Conservation (phyloP, 2,113 vertebrate species). For the Ibidorhyncha struthersii region DNA sequence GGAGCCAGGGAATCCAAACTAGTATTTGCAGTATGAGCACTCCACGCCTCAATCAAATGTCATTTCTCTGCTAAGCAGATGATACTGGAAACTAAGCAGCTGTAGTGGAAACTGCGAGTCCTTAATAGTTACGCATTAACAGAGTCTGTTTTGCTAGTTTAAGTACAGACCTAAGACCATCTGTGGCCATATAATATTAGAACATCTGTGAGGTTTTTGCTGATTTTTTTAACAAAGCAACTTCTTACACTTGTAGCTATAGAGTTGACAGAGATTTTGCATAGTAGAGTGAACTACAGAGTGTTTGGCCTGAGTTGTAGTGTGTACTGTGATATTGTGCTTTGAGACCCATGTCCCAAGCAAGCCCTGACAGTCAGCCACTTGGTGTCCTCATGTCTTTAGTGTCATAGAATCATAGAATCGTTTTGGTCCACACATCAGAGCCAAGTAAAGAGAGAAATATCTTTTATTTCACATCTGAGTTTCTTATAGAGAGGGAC, state of each 20-base stretch:
- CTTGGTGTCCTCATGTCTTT: rapidly evolving
- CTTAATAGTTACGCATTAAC: background rate
- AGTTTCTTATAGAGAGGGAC: background rate
- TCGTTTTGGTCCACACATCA: background rate
- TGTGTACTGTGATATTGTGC: background rate
- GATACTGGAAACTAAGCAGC: background rate
- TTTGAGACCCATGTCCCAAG: background rate
- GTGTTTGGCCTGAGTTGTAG: background rate
- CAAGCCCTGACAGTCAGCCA: background rate
- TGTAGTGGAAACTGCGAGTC: background rate
- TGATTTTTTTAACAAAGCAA: background rate
- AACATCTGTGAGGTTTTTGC: background rate
- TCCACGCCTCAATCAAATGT: background rate
- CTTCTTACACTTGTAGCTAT: background rate
- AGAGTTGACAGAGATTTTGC: background rate
- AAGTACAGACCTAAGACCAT: background rate
- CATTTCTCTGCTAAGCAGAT: background rate
- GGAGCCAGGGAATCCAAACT: background rate
- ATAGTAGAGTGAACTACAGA: background rate
- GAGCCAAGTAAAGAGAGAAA: background rate
- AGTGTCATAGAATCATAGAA: background rate
- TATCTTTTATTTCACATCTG: background rate
- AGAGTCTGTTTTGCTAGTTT: background rate
- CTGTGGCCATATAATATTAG: background rate
- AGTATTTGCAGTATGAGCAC: background rate